These are phyloP conservation scores for Seira musarum DNA, from an alignment of 2,888 invertebrate genomes.

Conservation along the genomic window DNA sequence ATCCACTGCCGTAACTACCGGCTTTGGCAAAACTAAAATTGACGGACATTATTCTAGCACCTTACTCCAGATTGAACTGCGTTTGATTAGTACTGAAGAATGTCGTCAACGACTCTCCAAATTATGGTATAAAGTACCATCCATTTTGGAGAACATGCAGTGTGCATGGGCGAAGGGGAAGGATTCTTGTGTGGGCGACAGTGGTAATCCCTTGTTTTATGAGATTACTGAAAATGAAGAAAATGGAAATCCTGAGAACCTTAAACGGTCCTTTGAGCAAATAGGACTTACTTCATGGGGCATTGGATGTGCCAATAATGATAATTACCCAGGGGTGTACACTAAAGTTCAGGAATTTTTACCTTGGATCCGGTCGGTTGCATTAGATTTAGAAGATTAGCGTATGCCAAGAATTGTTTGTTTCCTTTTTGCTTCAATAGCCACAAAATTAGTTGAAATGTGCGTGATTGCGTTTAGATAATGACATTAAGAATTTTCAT, in stretches of 20 bases:
- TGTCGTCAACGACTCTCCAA: conserved; percentile 10
- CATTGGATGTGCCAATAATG: conserved; percentile 38
- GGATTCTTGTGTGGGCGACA: conserved; percentile 42
- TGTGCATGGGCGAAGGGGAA: conserved; percentile 41
- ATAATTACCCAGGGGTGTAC: conserved; percentile 36
- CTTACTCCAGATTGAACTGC: conserved; percentile 28
- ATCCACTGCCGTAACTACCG: conserved; percentile 15
- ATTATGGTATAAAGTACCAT: conserved; percentile 29
- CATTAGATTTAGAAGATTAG: neutral
- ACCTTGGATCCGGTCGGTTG: conserved; percentile 28
- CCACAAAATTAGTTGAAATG: neutral
- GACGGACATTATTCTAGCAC: conserved; percentile 34
- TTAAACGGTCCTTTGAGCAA: neutral
- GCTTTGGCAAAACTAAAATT: conserved; percentile 35
- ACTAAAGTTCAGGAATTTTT: conserved; percentile 25
- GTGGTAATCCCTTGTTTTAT: conserved; percentile 40
- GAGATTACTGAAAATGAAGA: neutral
- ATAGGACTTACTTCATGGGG: conserved; percentile 40
- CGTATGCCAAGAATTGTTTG: neutral
- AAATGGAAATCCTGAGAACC: neutral
- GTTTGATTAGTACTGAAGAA: conserved; percentile 7
- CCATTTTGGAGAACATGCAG: conserved; percentile 30
- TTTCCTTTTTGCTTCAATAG: no score
- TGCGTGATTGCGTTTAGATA: neutral
- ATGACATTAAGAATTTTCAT: neutral